Conservation (phyloP, 1,140 invertebrate genomes). For the Globodera rostochiensis region DNA sequence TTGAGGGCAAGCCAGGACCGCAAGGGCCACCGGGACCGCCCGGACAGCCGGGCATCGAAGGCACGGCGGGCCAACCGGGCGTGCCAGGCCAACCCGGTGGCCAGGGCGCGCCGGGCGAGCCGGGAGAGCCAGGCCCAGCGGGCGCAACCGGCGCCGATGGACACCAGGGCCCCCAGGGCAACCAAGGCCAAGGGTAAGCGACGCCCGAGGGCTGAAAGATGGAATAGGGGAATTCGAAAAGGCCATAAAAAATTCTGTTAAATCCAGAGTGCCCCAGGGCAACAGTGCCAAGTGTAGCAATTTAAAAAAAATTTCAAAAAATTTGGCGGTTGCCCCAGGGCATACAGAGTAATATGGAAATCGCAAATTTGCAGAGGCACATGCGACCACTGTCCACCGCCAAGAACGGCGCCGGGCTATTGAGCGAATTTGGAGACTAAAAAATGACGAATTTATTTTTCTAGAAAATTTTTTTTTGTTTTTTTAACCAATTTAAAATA, state of each 20-base stretch:
- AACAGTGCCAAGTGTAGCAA: no score
- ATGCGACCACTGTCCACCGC: conserved; percentile 25
- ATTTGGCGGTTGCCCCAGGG: neutral
- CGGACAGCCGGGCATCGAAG: conserved; percentile 14
- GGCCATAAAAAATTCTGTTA: neutral
- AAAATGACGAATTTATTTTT: neutral
- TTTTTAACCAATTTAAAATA: no score
- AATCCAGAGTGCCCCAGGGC: no score
- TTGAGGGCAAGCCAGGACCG: conserved; percentile 14
- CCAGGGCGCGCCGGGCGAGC: conserved; percentile 4
- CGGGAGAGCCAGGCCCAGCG: neutral
- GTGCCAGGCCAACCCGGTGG: conserved; percentile 13
- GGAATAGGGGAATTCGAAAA: neutral
- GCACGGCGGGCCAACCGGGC: conserved; percentile 13
- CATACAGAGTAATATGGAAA: no score
- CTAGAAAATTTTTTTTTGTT: no score
- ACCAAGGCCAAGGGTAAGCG: conserved; percentile 11
- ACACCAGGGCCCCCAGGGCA: conserved; percentile 21
- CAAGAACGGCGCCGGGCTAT: conserved; percentile 25
- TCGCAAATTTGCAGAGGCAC: conserved; percentile 5
- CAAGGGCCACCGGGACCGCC: conserved; percentile 9
- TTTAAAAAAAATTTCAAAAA: neutral
- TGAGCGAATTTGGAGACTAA: neutral
- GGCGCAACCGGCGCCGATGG: neutral
- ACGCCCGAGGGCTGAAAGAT: no score